Evolutionary conservation across 1,140 invertebrate species (phyloP).

Genomic region (Drosophila kanapiae): DNA sequence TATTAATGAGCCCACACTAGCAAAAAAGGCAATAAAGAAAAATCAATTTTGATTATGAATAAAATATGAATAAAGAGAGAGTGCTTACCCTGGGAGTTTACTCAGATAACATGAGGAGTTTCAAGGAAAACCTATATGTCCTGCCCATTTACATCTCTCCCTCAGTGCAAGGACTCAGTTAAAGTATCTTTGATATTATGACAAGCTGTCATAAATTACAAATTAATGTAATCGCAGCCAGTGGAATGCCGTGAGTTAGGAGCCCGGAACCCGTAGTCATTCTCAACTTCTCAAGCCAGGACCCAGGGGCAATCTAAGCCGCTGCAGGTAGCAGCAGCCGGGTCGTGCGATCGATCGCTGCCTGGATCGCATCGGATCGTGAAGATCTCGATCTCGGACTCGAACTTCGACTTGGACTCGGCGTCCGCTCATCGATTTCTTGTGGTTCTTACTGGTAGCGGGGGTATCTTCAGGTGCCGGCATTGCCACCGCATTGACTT

Average conservation of each 20-base stretch:
- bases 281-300: slow-evolving; percentile 13
- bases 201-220: slow-evolving; percentile 84
- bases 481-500: slow-evolving; percentile 82
- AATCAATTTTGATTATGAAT: slow-evolving; percentile 44
- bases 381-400: slow-evolving; percentile 25
- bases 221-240: slow-evolving; percentile 74
- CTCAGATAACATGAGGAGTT: no score
- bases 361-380: slow-evolving; percentile 27
- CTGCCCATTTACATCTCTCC: no score
- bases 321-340: slow-evolving; percentile 45
- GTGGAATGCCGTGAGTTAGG: slow-evolving; percentile 17
- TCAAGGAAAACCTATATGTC: no score
- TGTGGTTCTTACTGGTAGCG: slow-evolving; percentile 18
- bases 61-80: slow-evolving; percentile 24
- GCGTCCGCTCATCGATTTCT: slow-evolving; percentile 51
- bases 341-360: slow-evolving; percentile 53
- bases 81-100: background rate
- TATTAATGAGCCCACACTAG: slow-evolving; percentile 62
- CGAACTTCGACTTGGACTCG: background rate
- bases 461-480: slow-evolving; percentile 64
- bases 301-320: slow-evolving; percentile 45
- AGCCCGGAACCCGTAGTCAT: background rate
- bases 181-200: slow-evolving; percentile 70
- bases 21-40: slow-evolving; percentile 23
- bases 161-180: slow-evolving; percentile 11